Evolutionary conservation across 2,888 invertebrate genomes (phyloP), one percentile per base, ranked within the genome.

Genomic region (Rhagium mordax): DNA sequence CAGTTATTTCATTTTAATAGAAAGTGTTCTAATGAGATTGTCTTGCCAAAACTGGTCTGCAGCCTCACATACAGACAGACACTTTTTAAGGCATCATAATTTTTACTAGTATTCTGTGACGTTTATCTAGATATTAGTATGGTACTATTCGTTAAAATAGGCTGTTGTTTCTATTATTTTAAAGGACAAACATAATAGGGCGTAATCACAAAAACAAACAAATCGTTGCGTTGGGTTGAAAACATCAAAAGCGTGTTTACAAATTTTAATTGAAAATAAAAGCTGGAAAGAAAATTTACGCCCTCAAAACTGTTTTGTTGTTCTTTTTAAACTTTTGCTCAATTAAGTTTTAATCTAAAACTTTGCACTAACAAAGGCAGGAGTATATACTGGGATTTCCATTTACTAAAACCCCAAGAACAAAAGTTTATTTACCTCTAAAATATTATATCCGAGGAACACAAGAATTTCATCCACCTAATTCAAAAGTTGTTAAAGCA

Each of bases 331-430:
- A 51, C 20, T 33, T 29, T 16, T 16, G 51, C 64, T 15, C 53
- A 27, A 65, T 53, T 65, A 53, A 27, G 53, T 65, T 53, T 65
- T 65, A 65, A 65, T 53, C 24, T 53, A 53, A 65, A 65, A 65
- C 65, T 65, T 65, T 53, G 33, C 65, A 65, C 51, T 51, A 53
- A 65, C 65, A 65, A 65, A 51, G 20, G 53, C 53, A 13, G 53
- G 20, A 13, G 53, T 29, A 65, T 53, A 65, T 65, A 65, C 51
- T 55, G 18, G 15, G 20, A 29, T 53, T 65, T 65, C 27, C 64
- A 13, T 51, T 51, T 65, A 65, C 21, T 65, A 65, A 65, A 51
- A 65, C 64, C n/a, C 48, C 51, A 20, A 15, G 33, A 53, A 65
- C 53, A 55, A 65, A 65, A 65, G 33, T 65, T 65, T 41, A 6